Evolutionary conservation across 1,140 invertebrate species (phyloP).

Genomic region (Procambarus virginalis): DNA sequence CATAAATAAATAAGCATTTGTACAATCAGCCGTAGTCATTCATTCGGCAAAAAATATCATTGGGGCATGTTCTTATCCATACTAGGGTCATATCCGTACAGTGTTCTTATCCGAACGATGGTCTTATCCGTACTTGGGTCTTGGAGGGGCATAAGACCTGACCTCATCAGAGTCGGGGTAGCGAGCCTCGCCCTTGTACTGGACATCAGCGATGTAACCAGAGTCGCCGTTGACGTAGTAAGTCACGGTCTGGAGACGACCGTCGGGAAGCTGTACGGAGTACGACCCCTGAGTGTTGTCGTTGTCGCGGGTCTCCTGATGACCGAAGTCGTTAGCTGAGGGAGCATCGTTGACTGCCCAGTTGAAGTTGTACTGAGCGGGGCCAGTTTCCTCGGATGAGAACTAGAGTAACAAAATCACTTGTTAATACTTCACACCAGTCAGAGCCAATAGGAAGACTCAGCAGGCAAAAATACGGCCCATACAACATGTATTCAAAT

Average conservation of each 20-base stretch:
- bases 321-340: conserved; percentile 85
- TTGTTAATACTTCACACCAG: too few relatives aligned
- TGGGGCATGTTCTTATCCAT: too few relatives aligned
- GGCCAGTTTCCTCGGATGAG: neutral
- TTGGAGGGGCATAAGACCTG: neutral
- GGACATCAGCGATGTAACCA: conserved; percentile 71
- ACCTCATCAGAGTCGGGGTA: neutral
- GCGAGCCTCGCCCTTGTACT: conserved; percentile 58
- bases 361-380: conserved; percentile 86
- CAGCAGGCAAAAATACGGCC: too few relatives aligned
- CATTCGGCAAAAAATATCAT: too few relatives aligned
- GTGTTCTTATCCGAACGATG: too few relatives aligned
- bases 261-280: conserved; percentile 89
- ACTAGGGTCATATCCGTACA: too few relatives aligned
- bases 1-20: too few relatives aligned
- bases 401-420: neutral
- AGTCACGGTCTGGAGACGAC: conserved; percentile 73
- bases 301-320: conserved; percentile 86
- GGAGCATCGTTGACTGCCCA: conserved; percentile 87
- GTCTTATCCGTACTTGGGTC: neutral
- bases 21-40: too few relatives aligned
- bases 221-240: conserved; percentile 83
- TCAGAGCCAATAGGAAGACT: too few relatives aligned
- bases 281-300: conserved; percentile 87
- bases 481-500: too few relatives aligned